phyloP scores from a whole-genome alignment of 1,140 invertebrate genomes.

The Vanessa tameamea region DNA sequence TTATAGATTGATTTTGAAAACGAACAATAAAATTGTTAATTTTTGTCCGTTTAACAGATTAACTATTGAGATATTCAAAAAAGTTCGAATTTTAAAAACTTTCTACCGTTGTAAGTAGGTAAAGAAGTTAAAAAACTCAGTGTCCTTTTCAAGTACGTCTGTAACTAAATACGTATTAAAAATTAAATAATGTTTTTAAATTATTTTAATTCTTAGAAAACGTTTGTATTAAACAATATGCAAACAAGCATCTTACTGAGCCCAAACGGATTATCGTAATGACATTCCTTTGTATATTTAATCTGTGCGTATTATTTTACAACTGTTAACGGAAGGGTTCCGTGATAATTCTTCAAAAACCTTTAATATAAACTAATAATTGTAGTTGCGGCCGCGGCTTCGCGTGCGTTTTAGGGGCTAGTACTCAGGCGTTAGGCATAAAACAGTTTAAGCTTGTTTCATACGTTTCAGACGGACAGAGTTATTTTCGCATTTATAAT shows the following conservation, averaged over 20 bases:
- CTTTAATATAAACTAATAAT: not conserved
- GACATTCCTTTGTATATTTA: constrained; percentile 53
- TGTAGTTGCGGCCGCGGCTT: no score
- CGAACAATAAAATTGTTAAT: no score
- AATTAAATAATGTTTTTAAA: not conserved
- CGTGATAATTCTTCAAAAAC: constrained; percentile 11
- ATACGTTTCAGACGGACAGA: no score
- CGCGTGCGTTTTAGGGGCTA: no score
- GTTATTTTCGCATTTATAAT: no score
- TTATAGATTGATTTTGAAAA: no score
- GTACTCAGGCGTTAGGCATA: no score
- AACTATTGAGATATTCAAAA: no score
- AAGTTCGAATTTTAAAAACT: not conserved
- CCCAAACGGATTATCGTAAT: constrained; percentile 59
- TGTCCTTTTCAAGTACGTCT: not conserved
- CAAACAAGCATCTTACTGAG: constrained; percentile 51
- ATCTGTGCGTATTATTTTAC: constrained; percentile 16
- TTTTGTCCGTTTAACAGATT: no score
- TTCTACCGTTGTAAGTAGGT: constrained; percentile 1
- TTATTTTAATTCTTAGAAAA: constrained; percentile 19
- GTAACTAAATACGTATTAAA: not conserved
- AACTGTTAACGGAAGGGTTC: not conserved
- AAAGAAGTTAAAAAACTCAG: constrained; percentile 4
- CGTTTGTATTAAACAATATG: constrained; percentile 30
- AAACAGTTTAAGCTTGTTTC: no score